Evolutionary conservation across 2,888 invertebrate genomes (phyloP), one percentile per base, ranked within the genome.

Genomic region (Chymomyza amoena): DNA sequence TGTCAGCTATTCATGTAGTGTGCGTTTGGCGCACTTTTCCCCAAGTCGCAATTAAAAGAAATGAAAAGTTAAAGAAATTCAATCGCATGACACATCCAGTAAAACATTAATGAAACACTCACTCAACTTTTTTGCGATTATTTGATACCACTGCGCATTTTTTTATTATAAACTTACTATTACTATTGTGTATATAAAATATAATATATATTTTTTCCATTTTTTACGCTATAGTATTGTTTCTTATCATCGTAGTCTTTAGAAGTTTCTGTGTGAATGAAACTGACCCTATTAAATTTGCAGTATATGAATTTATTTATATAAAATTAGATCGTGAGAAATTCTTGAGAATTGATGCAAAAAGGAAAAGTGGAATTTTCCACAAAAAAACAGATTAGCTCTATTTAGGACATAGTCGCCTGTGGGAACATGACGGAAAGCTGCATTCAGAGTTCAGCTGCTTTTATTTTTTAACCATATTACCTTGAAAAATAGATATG

Each of bases 281-380:
- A 16, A 7, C 52, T 54, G 52, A 54, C 52, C 52, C 18, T 54
- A 54, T 6, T 18, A 54, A 54, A 54, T 54, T 13, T 13, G 39
- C 39, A 13, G 6, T 45, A 45, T 45, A 36, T n/a, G n/a, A 36
- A 36, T 25, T 25, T 25, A 25, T 25, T 25, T 36, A 36, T 36
- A 54, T 57, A 36, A 39, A 83, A 72, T 75, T 80, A 64, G 83
- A 87, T 78, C 83, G 83, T 83, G 83, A 73, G 83, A 83, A 83
- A 64, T 18, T 20, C n/a, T 20, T 36, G 5, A 61, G 10, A 45
- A 45, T 13, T 10, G 13, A 13, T 45, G 39, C 39, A 13, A 45
- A 45, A 45, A 45, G 39, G 4, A 45, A 13, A 13, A 45, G 32
- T 32, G 32, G 32, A 32, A 32, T 32, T 32, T 32, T 32, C 32